Conservation (phyloP, 2,888 invertebrate species). For the Scaptomyza polygonia region DNA sequence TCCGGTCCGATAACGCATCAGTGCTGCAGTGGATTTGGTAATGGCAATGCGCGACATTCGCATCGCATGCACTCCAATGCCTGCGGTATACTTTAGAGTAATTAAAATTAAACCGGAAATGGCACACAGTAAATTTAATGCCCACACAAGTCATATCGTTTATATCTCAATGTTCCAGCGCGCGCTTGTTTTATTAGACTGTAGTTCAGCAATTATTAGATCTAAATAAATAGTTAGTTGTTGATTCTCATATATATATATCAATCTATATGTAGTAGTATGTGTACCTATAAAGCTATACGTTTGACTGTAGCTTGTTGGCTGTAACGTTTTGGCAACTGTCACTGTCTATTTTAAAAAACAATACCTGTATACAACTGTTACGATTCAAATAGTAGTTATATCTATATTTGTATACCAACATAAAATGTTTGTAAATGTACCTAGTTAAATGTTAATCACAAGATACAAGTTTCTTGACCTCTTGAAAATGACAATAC, state of each 20-base stretch:
- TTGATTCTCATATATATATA: slow-evolving; percentile 54
- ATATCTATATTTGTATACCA: slow-evolving; percentile 10
- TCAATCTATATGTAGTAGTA: slow-evolving; percentile 25
- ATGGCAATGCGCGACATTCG: slow-evolving; percentile 80
- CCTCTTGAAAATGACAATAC: slow-evolving; percentile 75
- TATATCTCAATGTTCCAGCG: slow-evolving; percentile 46
- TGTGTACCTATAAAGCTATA: slow-evolving; percentile 32
- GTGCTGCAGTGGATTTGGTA: slow-evolving; percentile 82
- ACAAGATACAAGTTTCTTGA: slow-evolving; percentile 54
- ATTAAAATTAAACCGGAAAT: background rate
- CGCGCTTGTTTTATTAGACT: slow-evolving; percentile 40
- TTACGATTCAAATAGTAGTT: slow-evolving; percentile 19
- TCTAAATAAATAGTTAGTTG: slow-evolving; percentile 49
- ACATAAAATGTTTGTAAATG: slow-evolving; percentile 18
- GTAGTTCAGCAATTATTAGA: slow-evolving; percentile 66
- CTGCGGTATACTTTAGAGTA: slow-evolving; percentile 79
- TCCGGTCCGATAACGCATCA: slow-evolving; percentile 81
- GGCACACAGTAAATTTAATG: background rate
- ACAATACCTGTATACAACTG: slow-evolving; percentile 27
- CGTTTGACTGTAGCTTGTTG: slow-evolving; percentile 33
- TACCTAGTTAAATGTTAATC: slow-evolving; percentile 39
- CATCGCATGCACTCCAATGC: slow-evolving; percentile 84
- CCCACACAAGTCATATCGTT: slow-evolving; percentile 42
- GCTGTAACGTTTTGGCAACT: slow-evolving; percentile 16
- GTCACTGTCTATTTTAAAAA: slow-evolving; percentile 33